A percentile compares a stretch with the other conserved stretches of the same genome.
phyloP scores from a whole-genome alignment of 2,113 vertebrate species.

The Caloenas nicobarica region DNA sequence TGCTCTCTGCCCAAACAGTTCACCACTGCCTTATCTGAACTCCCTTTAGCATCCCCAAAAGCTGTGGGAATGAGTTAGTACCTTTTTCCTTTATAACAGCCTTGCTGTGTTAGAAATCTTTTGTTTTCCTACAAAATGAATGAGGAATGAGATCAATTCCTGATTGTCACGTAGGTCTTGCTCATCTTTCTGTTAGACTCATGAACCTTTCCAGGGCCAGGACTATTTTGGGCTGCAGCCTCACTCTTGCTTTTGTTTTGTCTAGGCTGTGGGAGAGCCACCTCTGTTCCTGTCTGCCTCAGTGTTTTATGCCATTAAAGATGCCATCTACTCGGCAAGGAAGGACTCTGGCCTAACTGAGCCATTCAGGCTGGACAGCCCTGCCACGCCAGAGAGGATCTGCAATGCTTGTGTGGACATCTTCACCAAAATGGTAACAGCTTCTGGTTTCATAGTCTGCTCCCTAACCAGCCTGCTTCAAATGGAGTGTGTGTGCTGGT shows the following conservation, averaged over 20 bases:
- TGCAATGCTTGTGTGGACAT: constrained; percentile 88
- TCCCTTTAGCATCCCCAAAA: not conserved
- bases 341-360: constrained; percentile 71
- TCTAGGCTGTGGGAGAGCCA: constrained; percentile 92
- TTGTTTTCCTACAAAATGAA: not conserved
- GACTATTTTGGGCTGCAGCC: not conserved
- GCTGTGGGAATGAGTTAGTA: not conserved
- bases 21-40: not conserved
- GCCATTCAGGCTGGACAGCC: constrained; percentile 88
- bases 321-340: constrained; percentile 81
- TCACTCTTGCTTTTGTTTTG: not conserved
- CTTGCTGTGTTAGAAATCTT: not conserved
- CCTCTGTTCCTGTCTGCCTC: constrained; percentile 94
- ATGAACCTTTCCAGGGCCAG: not conserved
- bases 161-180: not conserved
- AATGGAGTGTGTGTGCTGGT: not conserved
- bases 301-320: constrained; percentile 94
- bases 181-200: not conserved
- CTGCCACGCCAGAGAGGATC: constrained; percentile 91
- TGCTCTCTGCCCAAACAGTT: not conserved
- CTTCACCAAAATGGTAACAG: constrained; percentile 88
- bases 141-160: not conserved
- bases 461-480: not conserved
- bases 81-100: not conserved
- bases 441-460: not conserved